These are phyloP conservation scores for Bubo scandiacus DNA, from an alignment of 2,113 vertebrate genomes.

Conservation along the genomic window DNA sequence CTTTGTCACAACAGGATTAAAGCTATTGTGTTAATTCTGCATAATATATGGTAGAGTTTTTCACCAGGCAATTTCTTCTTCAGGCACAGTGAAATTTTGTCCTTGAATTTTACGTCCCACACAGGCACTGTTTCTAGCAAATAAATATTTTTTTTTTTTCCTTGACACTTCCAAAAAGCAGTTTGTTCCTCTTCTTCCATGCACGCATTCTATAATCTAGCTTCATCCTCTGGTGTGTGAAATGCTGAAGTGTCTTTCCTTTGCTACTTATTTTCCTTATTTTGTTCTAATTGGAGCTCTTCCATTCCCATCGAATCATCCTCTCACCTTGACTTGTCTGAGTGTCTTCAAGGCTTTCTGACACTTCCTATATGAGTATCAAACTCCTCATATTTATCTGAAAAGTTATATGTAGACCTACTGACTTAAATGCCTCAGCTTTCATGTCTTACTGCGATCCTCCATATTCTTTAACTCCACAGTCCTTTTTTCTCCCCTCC, in stretches of 20 bases:
- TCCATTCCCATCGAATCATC: background rate
- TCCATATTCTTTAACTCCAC: background rate
- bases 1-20: constrained; percentile 11
- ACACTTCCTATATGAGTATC: background rate
- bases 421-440: background rate
- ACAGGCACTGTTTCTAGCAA: background rate
- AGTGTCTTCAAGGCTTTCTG: background rate
- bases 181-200: background rate
- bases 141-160: background rate
- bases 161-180: background rate
- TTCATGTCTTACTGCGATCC: background rate
- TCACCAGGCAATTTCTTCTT: constrained; percentile 16
- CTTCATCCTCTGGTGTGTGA: background rate
- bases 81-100: background rate
- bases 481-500: background rate
- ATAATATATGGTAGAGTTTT: background rate
- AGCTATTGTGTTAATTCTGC: background rate
- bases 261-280: background rate
- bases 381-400: background rate
- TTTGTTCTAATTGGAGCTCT: background rate
- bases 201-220: background rate
- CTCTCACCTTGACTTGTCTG: background rate
- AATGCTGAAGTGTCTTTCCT: background rate
- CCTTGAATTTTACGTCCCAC: background rate
- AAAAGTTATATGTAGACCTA: background rate